These are phyloP conservation scores for Liodrosophila aerea DNA, from an alignment of 2,888 invertebrate genomes.

Conservation along the genomic window DNA sequence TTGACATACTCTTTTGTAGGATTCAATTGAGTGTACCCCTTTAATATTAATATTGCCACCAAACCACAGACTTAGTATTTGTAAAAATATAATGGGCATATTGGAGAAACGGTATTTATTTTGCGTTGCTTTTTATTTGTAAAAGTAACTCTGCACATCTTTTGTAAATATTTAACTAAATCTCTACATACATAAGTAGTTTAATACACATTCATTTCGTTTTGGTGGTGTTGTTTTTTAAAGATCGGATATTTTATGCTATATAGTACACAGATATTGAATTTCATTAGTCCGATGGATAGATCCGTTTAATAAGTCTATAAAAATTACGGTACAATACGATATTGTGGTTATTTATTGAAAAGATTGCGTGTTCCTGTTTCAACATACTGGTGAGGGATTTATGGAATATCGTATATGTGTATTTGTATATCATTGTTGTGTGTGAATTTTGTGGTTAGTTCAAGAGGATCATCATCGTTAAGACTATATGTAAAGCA, in stretches of 20 bases:
- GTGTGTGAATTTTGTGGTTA: conserved; percentile 39
- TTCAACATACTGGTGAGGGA: conserved; percentile 23
- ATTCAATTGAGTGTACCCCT: too few species aligned
- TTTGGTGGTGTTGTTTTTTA: conserved; percentile 66
- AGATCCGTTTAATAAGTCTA: conserved; percentile 59
- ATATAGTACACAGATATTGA: conserved; percentile 54
- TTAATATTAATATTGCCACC: too few species aligned
- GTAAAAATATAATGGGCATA: neutral
- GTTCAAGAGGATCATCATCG: conserved; percentile 29
- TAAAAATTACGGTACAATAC: conserved; percentile 53
- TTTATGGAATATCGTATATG: conserved; percentile 26
- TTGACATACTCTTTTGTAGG: too few species aligned
- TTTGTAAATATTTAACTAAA: conserved; percentile 69
- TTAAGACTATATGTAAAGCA: conserved; percentile 69
- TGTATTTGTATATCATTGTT: conserved; percentile 31
- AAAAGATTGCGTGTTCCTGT: conserved; percentile 24
- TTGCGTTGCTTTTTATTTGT: conserved; percentile 61
- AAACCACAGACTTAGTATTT: neutral
- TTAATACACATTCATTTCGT: conserved; percentile 71
- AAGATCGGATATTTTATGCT: conserved; percentile 58
- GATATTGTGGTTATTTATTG: conserved; percentile 4
- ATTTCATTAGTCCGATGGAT: conserved; percentile 38
- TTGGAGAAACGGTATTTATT: conserved; percentile 53
- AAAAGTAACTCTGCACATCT: conserved; percentile 62
- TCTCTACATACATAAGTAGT: conserved; percentile 57